phyloP scores from a whole-genome alignment of 2,888 invertebrate species.

The Boloria selene region DNA sequence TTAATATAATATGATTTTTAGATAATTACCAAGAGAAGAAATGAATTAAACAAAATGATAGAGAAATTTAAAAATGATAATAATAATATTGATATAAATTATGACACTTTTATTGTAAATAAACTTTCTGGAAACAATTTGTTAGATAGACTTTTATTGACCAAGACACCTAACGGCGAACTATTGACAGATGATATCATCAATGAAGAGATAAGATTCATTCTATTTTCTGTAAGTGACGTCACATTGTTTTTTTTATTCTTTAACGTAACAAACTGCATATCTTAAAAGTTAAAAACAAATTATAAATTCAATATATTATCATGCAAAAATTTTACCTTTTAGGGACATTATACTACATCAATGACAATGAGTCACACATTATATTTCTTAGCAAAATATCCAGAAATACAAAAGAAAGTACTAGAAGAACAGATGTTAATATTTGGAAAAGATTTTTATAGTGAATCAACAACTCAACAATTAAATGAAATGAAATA shows the following conservation, averaged over 20 bases:
- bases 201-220: conserved; percentile 49
- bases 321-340: too few species aligned
- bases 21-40: conserved; percentile 45
- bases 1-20: conserved; percentile 28
- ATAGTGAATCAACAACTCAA: conserved; percentile 43
- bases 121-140: conserved; percentile 44
- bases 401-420: conserved; percentile 48
- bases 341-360: conserved; percentile 51
- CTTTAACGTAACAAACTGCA: too few species aligned
- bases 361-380: conserved; percentile 50
- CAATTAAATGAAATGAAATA: conserved; percentile 53
- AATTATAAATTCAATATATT: neutral
- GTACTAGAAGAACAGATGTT: conserved; percentile 48
- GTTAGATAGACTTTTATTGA: conserved; percentile 48
- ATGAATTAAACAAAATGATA: conserved; percentile 42
- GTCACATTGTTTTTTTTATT: too few species aligned
- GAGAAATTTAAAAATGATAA: conserved; percentile 46
- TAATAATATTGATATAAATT: conserved; percentile 38
- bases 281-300: too few species aligned
- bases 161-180: conserved; percentile 45
- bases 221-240: conserved; percentile 48
- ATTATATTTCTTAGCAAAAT: conserved; percentile 46
- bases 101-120: conserved; percentile 40
- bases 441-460: conserved; percentile 45
- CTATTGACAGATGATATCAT: conserved; percentile 47